A percentile compares a stretch with the other conserved stretches of the same genome.
phyloP scores from a whole-genome alignment of 2,797 vertebrate species.

The Phalanger gymnotis region DNA sequence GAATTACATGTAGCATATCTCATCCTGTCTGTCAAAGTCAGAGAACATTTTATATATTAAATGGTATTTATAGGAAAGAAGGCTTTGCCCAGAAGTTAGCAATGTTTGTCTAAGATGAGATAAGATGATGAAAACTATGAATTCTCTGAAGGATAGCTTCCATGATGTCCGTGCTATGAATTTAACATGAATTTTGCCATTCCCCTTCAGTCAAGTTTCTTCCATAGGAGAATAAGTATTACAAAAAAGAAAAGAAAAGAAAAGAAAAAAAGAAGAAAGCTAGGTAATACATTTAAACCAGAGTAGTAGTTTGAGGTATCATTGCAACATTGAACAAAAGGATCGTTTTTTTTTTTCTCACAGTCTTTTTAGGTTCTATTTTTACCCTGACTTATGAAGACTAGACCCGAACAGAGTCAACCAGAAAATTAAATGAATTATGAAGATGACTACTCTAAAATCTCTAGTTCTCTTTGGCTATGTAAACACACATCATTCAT shows the following conservation, averaged over 20 bases:
- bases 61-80: conserved; percentile 74
- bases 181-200: conserved; percentile 35
- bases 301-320: not conserved
- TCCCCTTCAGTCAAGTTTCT: not conserved
- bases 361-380: not conserved
- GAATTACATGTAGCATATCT: conserved; percentile 76
- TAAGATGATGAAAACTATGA: conserved; percentile 57
- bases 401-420: not conserved
- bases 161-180: conserved; percentile 27
- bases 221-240: accelerated
- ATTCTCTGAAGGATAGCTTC: conserved; percentile 43
- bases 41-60: conserved; percentile 73
- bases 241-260: not conserved
- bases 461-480: not conserved
- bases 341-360: not conserved
- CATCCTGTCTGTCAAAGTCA: conserved; percentile 68
- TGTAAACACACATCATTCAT: not conserved
- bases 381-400: not conserved
- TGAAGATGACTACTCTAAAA: not conserved
- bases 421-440: not conserved
- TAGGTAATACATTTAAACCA: not conserved
- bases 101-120: conserved; percentile 73
- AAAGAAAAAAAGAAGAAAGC: not conserved
- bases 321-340: not conserved
- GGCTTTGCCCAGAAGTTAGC: conserved; percentile 73